A percentile compares a stretch with the other conserved stretches of the same genome.
phyloP scores from a whole-genome alignment of 92 coral and sea anemone genomes.

The Epizoanthus ramosus region DNA sequence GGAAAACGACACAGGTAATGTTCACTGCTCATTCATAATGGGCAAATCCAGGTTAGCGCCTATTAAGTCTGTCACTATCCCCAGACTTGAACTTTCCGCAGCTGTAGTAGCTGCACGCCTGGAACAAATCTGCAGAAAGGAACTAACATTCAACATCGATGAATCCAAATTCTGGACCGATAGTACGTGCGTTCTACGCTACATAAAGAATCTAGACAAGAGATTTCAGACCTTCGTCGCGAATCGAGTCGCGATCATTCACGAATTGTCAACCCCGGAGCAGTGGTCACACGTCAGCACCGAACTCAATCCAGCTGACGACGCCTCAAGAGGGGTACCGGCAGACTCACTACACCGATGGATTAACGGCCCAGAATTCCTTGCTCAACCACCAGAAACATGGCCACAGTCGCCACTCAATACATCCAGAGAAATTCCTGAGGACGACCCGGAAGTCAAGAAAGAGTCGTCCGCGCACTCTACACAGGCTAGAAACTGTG shows the following conservation, averaged over 20 bases:
- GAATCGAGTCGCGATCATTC: conserved; percentile 40
- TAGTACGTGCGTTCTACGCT: neutral
- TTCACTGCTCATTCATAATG: conserved; percentile 41
- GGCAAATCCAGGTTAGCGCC: conserved; percentile 44
- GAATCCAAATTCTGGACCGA: conserved; percentile 41
- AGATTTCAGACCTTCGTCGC: conserved; percentile 39
- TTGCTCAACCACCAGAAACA: conserved; percentile 15
- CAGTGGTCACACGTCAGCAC: conserved; percentile 54
- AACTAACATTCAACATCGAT: conserved; percentile 23
- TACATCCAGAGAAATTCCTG: conserved; percentile 14
- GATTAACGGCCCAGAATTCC: conserved; percentile 45
- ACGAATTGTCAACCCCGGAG: conserved; percentile 34
- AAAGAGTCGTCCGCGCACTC: conserved; percentile 3
- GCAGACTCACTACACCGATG: conserved; percentile 25
- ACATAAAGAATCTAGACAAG: conserved; percentile 34
- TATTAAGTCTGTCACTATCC: conserved; percentile 39
- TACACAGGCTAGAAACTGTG: neutral
- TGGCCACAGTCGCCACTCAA: conserved; percentile 44
- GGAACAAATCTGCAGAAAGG: conserved; percentile 34
- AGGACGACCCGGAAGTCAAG: conserved; percentile 42
- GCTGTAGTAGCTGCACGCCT: conserved; percentile 41
- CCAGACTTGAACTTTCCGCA: conserved; percentile 38
- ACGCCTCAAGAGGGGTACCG: conserved; percentile 31
- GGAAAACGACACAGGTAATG: conserved; percentile 11
- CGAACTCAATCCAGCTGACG: conserved; percentile 43